Base-by-base conservation (phyloP, 2,113 vertebrate genomes). In the Tenrec ecaudatus region DNA sequence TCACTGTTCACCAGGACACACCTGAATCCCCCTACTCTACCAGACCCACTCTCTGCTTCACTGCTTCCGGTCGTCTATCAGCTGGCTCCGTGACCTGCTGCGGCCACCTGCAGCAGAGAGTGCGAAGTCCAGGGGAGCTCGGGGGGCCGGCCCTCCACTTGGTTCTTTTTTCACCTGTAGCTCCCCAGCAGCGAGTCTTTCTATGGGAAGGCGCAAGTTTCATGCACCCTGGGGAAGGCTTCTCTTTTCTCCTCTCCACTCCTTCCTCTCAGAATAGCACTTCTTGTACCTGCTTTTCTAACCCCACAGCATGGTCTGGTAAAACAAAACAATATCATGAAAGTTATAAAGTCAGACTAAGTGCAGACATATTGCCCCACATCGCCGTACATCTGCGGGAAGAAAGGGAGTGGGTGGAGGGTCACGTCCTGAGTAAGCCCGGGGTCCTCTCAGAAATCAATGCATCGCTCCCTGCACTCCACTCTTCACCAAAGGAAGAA, bases 61-160 rank as follows among this genome's bases (percentile, higher is more conserved):
- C 38, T 43, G 47, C 38, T 38, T 86, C 38, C 29, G 75, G 64
- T 0, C 1, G 40, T 10, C 31, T 57, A 53, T 6, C 36, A 60
- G 60, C 33, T 38, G 57, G 73, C 29, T 47, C 66, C 17, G 47
- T 14, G 75, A 57, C 86, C 73, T 22, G 15, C 15, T 73, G 36
- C 27, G 1, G 68, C 20, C 38, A 33, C 5, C 11, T 38, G 43
- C 27, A 2, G 71, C n/a, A 27, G 33, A 25, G 36, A 27, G 29
- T 5, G 27, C 0, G 2, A 33, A 53, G 25, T 86, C 66, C 19
- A 62, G 29, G 9, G 47, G 87, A 15, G 12, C 76, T 25, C 43
- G 23, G 53, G 0, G 0, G 0, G 36, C 47, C 47, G 73, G 33
- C 62, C 10, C 1, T 33, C 33, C n/a, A 0, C 6, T 38, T 17